Evolutionary conservation across 2,113 vertebrate species (phyloP), one percentile per base, ranked within the genome.

Genomic region (Salminus brasiliensis): DNA sequence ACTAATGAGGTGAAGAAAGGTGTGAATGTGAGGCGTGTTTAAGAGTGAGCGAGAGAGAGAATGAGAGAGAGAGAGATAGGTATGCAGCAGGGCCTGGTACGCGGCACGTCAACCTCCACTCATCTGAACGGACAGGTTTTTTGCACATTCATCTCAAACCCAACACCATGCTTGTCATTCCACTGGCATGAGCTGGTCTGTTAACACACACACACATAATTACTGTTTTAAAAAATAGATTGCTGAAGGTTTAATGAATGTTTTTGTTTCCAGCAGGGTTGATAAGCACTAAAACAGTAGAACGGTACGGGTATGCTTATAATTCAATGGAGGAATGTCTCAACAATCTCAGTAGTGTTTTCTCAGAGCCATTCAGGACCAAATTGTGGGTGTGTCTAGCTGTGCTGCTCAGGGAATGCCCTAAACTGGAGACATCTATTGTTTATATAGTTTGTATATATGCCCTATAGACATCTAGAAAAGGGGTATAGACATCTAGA

Each of bases 61-160:
- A 47, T 41, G n/a, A 59, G 39, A 45, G 23, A 21, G 71, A 43
- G 45, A 12, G 57, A 45, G 49, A 45, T 21, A 27, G n/a, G 32
- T 71, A 49, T 75, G 53, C 23, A 25, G 53, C 55, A 66, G 74
- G 72, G 16, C 34, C 23, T 23, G 25, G 63, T 55, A 29, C 29
- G 47, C 21, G 36, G 69, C 80, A 55, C 47, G 74, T 87, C 55
- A 85, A 47, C 0, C 63, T 75, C 81, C 77, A 88, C 83, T 81
- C 74, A 89, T 85, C 87, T 80, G 45, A 83, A 89, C 91, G 59
- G 53, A 90, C 91, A 72, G 85, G 92, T 93, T 92, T 93, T 92
- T 83, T 84, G 49, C 72, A 63, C 84, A 76, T 90, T 87, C 74
- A 72, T 49, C 39, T 29, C 72, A 88, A 70, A 84, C 82, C 86